Evolutionary conservation across 2,888 invertebrate species (phyloP).

Genomic region (Dastarcus helophoroides): DNA sequence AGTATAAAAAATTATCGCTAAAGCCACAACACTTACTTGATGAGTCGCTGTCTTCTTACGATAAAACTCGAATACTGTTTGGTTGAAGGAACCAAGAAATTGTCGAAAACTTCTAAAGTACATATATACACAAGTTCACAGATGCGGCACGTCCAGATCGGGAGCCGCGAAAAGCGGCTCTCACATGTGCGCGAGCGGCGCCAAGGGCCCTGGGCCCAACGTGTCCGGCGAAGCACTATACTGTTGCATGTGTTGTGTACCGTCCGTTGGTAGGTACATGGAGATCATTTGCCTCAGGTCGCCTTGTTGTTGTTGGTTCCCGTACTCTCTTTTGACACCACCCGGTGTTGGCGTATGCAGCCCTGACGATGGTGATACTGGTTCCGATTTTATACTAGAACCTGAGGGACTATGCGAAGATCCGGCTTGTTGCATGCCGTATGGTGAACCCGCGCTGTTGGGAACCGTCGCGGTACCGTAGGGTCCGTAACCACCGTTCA

Average conservation of each 20-base stretch:
- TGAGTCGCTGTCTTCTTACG: slow-evolving; percentile 15
- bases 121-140: slow-evolving; percentile 25
- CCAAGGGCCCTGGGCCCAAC: slow-evolving; percentile 50
- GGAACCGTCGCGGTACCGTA: slow-evolving; percentile 56
- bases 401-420: slow-evolving; percentile 77
- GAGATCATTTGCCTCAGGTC: slow-evolving; percentile 63
- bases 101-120: slow-evolving; percentile 2
- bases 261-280: slow-evolving; percentile 62
- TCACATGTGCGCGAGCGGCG: slow-evolving; percentile 56
- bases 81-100: slow-evolving; percentile 28
- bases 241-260: slow-evolving; percentile 51
- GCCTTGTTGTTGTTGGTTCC: slow-evolving; percentile 41
- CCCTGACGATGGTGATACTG: slow-evolving; percentile 67
- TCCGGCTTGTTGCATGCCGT: slow-evolving; percentile 57
- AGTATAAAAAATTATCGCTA: slow-evolving; percentile 13
- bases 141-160: slow-evolving; percentile 35
- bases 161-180: slow-evolving; percentile 39
- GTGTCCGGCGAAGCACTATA: slow-evolving; percentile 55
- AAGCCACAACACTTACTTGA: slow-evolving; percentile 23
- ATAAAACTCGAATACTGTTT: slow-evolving; percentile 28
- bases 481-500: slow-evolving; percentile 66
- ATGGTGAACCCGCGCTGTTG: slow-evolving; percentile 56
- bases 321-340: slow-evolving; percentile 61
- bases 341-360: slow-evolving; percentile 43
- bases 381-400: slow-evolving; percentile 81